Base-by-base conservation (phyloP, 2,888 invertebrate species). In the Acleris sparsana region DNA sequence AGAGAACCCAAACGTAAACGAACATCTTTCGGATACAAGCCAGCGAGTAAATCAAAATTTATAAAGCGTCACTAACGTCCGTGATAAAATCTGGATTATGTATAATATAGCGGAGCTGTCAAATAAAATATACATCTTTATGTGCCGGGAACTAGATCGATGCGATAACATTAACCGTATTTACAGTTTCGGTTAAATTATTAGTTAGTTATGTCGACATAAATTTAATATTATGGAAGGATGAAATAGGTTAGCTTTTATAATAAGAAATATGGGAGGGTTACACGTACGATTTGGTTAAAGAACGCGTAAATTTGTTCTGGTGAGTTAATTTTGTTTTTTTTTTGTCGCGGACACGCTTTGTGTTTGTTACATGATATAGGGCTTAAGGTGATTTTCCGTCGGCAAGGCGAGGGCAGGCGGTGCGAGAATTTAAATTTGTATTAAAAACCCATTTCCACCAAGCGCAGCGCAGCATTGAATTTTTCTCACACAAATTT, bases 101-200 rank as follows among this genome's bases (percentile, higher is more conserved):
- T 49, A 56, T 56, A 61, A 51, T 57, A 62, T 57, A 52, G 18
- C 56, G 33, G 29, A 57, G 46, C 51, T 53, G 61, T 66, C 66
- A 66, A 39, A 66, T 58, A 62, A 66, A 66, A 57, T 66, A 57
- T 66, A 62, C 62, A 56, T 66, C 48, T 66, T 66, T 66, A 66
- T 62, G 66, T 61, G 25, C 46, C 29, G 25, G 44, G 46, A 49
- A 33, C 22, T 57, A 62, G 66, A 66, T 66, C 46, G 51, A 62
- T 53, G 57, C 55, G 66, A 66, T 66, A 66, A 57, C 48, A 20
- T 17, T 59, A 51, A 43, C 25, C 20, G 49, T 13, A 49, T 43
- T 18, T 46, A 46, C 22, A 57, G 29, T 53, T 57, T 56, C 9
- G 20, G 51, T 61, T 61, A 25, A 66, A 57, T 52, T 66, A 57